phyloP scores from a whole-genome alignment of 2,888 invertebrate genomes.

The Malacosoma neustria region DNA sequence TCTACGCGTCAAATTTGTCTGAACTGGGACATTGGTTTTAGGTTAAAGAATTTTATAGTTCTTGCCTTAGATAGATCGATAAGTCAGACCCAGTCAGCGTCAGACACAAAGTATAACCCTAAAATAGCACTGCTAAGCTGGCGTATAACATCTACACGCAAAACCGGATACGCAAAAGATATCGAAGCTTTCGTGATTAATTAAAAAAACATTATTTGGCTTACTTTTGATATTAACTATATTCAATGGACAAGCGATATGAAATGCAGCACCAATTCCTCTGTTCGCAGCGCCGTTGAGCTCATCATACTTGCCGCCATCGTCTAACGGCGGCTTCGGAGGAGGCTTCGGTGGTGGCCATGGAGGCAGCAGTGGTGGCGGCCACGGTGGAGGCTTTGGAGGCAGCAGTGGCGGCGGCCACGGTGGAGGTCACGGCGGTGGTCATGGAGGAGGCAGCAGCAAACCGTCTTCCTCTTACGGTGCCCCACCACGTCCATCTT shows the following conservation, averaged over 20 bases:
- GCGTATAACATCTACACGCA: no score
- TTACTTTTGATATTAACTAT: no score
- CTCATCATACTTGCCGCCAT: conserved; percentile 76
- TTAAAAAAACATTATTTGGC: no score
- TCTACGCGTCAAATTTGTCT: no score
- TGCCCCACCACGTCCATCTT: conserved; percentile 33
- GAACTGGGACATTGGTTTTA: no score
- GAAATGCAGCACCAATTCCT: conserved; percentile 12
- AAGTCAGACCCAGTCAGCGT: no score
- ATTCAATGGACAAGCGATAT: background rate
- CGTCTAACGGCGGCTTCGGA: conserved; percentile 29
- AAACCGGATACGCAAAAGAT: no score
- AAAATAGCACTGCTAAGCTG: no score
- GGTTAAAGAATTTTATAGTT: no score
- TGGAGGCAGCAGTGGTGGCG: conserved; percentile 26
- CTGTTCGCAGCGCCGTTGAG: conserved; percentile 67
- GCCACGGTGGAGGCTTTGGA: conserved; percentile 22
- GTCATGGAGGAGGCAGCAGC: conserved; percentile 27
- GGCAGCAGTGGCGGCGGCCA: conserved; percentile 30
- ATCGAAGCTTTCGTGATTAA: no score
- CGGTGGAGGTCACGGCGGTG: conserved; percentile 31
- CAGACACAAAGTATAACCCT: no score
- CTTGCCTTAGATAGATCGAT: no score
- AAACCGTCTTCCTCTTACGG: conserved; percentile 52
- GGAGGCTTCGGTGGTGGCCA: conserved; percentile 16